These are phyloP conservation scores for Callospermophilus lateralis DNA, from an alignment of 2,113 vertebrate genomes.

Conservation along the genomic window DNA sequence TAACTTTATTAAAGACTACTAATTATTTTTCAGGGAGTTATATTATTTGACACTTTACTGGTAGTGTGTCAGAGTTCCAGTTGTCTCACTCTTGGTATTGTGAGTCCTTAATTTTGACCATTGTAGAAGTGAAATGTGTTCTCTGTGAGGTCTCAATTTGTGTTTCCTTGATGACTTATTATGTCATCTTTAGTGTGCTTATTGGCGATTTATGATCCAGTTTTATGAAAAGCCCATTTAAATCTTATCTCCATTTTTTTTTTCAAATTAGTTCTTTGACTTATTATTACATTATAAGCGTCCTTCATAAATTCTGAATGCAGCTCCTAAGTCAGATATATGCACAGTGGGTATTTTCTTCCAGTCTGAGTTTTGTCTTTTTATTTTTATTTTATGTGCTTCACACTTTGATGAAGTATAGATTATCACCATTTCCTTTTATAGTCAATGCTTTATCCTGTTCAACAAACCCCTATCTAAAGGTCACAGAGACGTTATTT, in stretches of 20 bases:
- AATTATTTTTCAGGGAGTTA: background rate
- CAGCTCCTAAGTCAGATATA: background rate
- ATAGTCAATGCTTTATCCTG: background rate
- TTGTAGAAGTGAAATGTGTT: background rate
- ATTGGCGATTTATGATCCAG: background rate
- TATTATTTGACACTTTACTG: background rate
- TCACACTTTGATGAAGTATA: background rate
- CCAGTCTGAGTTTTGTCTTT: background rate
- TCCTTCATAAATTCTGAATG: background rate
- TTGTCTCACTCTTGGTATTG: background rate
- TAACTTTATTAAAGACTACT: slow-evolving; percentile 22
- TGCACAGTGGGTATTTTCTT: background rate
- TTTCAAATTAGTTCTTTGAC: background rate
- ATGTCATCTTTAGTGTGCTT: background rate
- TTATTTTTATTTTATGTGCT: background rate
- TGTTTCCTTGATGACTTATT: background rate
- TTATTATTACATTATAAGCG: background rate
- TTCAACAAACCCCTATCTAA: background rate
- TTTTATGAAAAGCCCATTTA: background rate
- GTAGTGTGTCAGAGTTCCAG: background rate
- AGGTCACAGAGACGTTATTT: background rate
- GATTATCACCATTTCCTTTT: background rate
- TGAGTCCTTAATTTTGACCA: background rate
- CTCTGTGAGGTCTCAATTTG: background rate
- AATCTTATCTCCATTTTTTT: background rate